Base-by-base conservation (phyloP, 2,888 invertebrate genomes). In the Oithona nana region DNA sequence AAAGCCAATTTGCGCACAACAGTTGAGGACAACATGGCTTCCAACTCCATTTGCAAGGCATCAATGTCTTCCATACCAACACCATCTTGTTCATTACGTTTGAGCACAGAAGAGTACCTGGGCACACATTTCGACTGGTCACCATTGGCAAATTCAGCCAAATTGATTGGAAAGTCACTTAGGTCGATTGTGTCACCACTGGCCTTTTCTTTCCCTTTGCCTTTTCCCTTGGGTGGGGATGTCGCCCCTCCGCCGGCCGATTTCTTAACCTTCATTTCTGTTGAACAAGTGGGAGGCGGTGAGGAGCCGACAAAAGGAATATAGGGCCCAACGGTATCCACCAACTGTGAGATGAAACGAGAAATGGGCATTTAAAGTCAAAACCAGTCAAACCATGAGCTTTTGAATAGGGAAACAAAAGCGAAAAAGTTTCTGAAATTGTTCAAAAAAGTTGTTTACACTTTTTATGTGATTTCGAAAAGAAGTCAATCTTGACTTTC, bases 41-140 rank as follows among this genome's bases (percentile, higher is more conserved):
- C 59, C n/a, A 59, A 28, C 59, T 59, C 59, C 24, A 59, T 22
- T 48, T 59, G 59, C 2, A 59, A 49, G 3, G 59, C n/a, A 16
- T 59, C 59, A 20, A 59, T 28, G 24, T 59, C 59, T 16, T 59
- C 59, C 39, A 59, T n/a, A 28, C 48, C 39, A 22, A 59, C 20
- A 49, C 48, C 39, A 4, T 48, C 59, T 4, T 13, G 16, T 49
- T 59, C 59, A 24, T 20, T 22, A 2, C 59, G 59, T 39, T 59
- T 59, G 2, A 59, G 26, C 4, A 59, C 48, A 22, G 59, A n/a
- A 48, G 16, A 11, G 24, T 31, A 59, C 2, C 31, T 22, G 2
- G 54, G 54, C 2, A 54, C 54, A 20, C 20, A 54, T 54, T 54
- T 26, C 3, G 22, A 2, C 13, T 54, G 54, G 20, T 22, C 28